Percentiles rank a stretch among this genome's conserved stretches.
Evolutionary conservation across 2,888 invertebrate species (phyloP).

Genomic region (Troglohyphantes excavatus): DNA sequence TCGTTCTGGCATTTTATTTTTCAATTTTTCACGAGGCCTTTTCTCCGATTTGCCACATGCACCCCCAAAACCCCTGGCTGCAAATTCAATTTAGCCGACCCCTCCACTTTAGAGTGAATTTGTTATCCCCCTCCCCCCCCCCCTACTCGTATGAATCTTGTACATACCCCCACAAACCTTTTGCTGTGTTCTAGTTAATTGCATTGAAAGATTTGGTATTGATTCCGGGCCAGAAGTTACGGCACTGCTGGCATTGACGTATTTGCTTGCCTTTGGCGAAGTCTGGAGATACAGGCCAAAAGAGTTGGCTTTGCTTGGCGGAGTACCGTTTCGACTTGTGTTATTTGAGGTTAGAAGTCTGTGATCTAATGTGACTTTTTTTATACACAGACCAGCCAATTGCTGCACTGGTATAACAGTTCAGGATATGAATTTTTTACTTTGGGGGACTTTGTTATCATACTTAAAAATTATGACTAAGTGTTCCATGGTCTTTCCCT

Average conservation of each 20-base stretch:
- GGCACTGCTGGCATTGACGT: neutral
- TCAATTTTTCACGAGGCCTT: constrained; percentile 63
- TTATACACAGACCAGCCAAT: too few species aligned
- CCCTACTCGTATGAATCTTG: neutral
- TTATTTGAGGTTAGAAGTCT: too few species aligned
- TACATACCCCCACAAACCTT: constrained; percentile 13
- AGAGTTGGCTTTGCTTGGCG: too few species aligned
- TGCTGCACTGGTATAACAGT: too few species aligned
- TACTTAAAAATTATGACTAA: too few species aligned
- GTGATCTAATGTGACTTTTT: too few species aligned
- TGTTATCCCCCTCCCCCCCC: neutral
- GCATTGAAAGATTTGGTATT: constrained; percentile 41
- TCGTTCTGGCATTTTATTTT: constrained; percentile 58
- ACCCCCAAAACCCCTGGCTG: neutral
- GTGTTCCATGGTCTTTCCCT: too few species aligned
- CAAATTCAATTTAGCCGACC: constrained; percentile 40
- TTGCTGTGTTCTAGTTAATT: constrained; percentile 34
- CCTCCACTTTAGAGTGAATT: neutral
- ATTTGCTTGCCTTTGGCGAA: too few species aligned
- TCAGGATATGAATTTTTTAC: too few species aligned
- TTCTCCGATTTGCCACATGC: constrained; percentile 33
- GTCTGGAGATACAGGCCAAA: too few species aligned
- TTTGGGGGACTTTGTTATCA: too few species aligned
- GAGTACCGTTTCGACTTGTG: too few species aligned
- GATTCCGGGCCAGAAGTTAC: constrained; percentile 19